Conservation (phyloP, 1,140 invertebrate species). For the Dendrolimus punctatus region DNA sequence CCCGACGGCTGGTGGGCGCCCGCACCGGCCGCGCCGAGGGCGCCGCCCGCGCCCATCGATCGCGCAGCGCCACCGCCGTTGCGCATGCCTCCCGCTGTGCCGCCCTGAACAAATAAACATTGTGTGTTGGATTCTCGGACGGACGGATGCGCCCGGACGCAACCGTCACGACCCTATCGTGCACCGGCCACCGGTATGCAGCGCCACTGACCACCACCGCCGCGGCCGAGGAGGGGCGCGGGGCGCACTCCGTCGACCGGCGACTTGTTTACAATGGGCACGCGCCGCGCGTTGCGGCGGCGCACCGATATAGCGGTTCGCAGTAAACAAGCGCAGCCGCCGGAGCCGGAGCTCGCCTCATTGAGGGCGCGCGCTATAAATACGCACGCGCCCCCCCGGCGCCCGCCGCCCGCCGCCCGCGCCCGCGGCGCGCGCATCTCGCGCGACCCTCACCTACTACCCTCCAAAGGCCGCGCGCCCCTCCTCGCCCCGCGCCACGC, state of each 20-base stretch:
- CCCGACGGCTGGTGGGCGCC: slow-evolving; percentile 29
- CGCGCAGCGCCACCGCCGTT: slow-evolving; percentile 6
- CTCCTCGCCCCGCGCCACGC: slow-evolving; percentile 7
- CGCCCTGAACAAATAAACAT: slow-evolving; percentile 3
- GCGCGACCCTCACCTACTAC: slow-evolving; percentile 51
- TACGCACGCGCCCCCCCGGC: slow-evolving; percentile 17
- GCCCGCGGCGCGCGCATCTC: slow-evolving; percentile 3
- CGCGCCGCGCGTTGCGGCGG: slow-evolving; percentile 8
- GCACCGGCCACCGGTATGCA: too few species aligned
- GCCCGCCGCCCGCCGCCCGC: not conserved
- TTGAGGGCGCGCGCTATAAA: slow-evolving; percentile 41
- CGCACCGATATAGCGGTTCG: slow-evolving; percentile 24
- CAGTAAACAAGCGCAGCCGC: slow-evolving; percentile 17
- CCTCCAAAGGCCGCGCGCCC: slow-evolving; percentile 32
- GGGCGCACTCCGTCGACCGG: not conserved
- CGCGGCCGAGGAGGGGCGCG: not conserved
- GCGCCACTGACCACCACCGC: too few species aligned
- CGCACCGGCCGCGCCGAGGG: slow-evolving; percentile 5
- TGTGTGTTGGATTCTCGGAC: not conserved
- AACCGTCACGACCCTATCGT: slow-evolving; percentile 9
- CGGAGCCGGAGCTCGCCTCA: slow-evolving; percentile 24
- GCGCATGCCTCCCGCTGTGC: slow-evolving; percentile 6
- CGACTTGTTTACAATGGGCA: slow-evolving; percentile 18
- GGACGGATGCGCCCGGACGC: slow-evolving; percentile 1
- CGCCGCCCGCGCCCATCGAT: slow-evolving; percentile 7